Conservation (phyloP, 1,140 invertebrate species). For the Euwallacea similis region DNA sequence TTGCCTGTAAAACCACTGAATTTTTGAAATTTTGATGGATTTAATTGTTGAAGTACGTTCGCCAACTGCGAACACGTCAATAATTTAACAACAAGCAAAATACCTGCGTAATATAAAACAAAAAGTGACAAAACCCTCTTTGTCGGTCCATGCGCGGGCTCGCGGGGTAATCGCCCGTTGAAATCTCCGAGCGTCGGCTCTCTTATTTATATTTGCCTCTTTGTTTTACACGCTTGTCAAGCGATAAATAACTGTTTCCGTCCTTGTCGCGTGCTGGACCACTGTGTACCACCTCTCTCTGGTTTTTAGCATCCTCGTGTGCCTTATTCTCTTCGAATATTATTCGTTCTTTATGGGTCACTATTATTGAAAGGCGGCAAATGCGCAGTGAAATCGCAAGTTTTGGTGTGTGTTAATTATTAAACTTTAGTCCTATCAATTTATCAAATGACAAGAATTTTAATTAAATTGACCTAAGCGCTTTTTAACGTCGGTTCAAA, state of each 20-base stretch:
- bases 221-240: slow-evolving; percentile 30
- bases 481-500: too few species aligned
- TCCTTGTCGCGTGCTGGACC: slow-evolving; percentile 28
- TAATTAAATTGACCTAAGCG: too few species aligned
- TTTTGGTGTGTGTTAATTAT: too few species aligned
- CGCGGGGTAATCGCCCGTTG: slow-evolving; percentile 20
- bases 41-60: too few species aligned
- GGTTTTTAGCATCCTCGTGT: slow-evolving; percentile 41
- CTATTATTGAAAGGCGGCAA: too few species aligned
- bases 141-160: slow-evolving; percentile 3
- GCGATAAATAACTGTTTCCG: slow-evolving; percentile 16
- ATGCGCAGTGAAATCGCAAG: too few species aligned
- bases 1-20: slow-evolving; percentile 2
- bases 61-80: too few species aligned
- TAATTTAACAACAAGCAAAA: too few species aligned
- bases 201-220: slow-evolving; percentile 27
- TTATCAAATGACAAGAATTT: too few species aligned
- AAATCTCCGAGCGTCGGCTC: slow-evolving; percentile 7
- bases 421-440: too few species aligned
- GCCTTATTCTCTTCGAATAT: slow-evolving; percentile 43
- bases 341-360: background rate
- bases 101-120: too few species aligned
- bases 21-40: too few species aligned
- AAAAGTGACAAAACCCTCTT: background rate
- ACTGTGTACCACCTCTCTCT: slow-evolving; percentile 6